phyloP scores from a whole-genome alignment of 2,888 invertebrate species.

The Stenolophus ochropezus region DNA sequence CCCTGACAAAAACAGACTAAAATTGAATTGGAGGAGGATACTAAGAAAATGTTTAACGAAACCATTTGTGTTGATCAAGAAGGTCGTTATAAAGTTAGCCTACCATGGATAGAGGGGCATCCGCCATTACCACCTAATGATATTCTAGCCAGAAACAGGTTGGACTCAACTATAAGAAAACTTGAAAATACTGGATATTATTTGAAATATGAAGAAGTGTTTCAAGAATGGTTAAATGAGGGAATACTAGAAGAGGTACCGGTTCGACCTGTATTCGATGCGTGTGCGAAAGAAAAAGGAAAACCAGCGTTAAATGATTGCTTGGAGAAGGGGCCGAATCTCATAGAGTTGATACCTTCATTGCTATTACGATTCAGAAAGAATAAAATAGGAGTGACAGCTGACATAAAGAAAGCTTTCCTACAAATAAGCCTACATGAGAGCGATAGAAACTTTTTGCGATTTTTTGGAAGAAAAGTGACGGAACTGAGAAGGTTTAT shows the following conservation, averaged over 20 bases:
- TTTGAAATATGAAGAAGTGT: conserved; percentile 61
- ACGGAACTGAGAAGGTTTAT: conserved; percentile 23
- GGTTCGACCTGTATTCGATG: conserved; percentile 66
- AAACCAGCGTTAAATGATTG: conserved; percentile 36
- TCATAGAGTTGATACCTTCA: background rate
- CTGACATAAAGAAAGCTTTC: conserved; percentile 66
- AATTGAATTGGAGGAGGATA: background rate
- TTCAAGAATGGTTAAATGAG: conserved; percentile 64
- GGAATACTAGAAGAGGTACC: conserved; percentile 55
- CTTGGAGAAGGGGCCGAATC: background rate
- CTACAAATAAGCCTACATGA: conserved; percentile 64
- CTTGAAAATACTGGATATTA: conserved; percentile 53
- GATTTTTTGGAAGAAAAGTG: conserved; percentile 63
- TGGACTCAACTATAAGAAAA: background rate
- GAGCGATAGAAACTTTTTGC: conserved; percentile 64
- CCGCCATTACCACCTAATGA: background rate
- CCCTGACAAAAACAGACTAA: background rate
- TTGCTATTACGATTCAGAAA: conserved; percentile 62
- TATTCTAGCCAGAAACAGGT: background rate
- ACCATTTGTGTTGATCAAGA: too few relatives aligned
- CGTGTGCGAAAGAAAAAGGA: conserved; percentile 61
- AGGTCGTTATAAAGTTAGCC: background rate
- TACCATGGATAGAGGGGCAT: background rate
- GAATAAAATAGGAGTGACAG: conserved; percentile 60
- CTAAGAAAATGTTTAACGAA: background rate